phyloP scores from a whole-genome alignment of 2,797 vertebrate species.

The Microhierax caerulescens region DNA sequence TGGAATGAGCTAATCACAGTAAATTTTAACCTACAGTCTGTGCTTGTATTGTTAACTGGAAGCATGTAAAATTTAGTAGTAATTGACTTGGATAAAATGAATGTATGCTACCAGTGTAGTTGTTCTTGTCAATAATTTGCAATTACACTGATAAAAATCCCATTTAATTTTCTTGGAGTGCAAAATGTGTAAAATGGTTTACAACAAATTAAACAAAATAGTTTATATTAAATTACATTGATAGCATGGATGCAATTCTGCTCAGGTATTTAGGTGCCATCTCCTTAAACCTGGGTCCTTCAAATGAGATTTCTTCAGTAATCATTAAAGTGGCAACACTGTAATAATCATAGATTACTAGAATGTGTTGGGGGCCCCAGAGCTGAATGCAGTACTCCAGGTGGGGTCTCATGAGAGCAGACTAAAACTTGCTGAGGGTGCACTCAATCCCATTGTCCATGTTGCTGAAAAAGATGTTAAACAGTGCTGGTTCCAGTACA shows the following conservation, averaged over 20 bases:
- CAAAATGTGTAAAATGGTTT: background rate
- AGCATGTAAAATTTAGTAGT: background rate
- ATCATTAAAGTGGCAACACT: background rate
- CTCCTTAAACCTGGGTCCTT: background rate
- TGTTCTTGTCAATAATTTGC: slow-evolving; percentile 11
- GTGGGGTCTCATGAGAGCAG: no score
- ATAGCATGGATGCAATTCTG: background rate
- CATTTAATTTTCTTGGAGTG: background rate
- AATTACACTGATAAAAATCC: background rate
- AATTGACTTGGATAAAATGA: background rate
- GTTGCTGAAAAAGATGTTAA: no score
- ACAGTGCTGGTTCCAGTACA: no score
- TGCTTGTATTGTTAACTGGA: background rate
- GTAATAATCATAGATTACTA: background rate
- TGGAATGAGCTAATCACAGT: background rate
- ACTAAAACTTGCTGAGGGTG: no score
- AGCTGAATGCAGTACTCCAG: no score
- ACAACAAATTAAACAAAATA: background rate
- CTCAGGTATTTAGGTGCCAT: background rate
- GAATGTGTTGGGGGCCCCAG: no score
- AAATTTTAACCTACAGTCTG: background rate
- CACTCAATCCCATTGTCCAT: no score
- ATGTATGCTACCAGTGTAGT: background rate
- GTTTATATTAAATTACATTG: background rate
- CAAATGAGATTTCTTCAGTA: background rate